These are phyloP conservation scores for Camelus dromedarius DNA, from an alignment of 2,113 vertebrate genomes.

Conservation along the genomic window DNA sequence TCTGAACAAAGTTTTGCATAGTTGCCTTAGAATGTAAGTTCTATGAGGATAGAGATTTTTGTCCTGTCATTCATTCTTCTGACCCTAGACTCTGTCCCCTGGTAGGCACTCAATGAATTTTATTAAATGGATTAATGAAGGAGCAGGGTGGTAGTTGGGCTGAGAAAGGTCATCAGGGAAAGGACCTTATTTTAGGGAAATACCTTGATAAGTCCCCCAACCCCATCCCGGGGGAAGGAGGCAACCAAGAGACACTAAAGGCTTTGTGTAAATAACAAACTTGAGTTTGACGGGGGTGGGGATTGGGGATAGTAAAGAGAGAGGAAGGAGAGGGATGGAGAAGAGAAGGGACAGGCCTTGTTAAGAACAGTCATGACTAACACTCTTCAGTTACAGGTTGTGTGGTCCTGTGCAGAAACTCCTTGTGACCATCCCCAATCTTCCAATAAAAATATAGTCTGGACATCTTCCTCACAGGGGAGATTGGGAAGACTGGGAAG, in stretches of 20 bases:
- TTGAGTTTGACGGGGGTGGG: neutral
- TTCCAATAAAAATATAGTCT: neutral
- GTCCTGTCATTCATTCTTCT: neutral
- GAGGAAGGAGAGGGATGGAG: neutral
- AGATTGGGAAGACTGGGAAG: neutral
- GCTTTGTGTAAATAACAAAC: neutral
- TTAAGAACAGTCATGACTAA: neutral
- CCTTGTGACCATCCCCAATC: neutral
- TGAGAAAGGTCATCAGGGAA: neutral
- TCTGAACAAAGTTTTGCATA: neutral
- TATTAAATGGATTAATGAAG: neutral
- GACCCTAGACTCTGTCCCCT: neutral
- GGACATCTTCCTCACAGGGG: neutral
- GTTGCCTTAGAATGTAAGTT: neutral
- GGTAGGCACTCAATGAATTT: neutral
- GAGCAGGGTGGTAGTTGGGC: neutral
- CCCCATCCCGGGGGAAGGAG: neutral
- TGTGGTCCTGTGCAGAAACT: neutral
- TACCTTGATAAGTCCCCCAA: neutral
- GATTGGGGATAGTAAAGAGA: neutral
- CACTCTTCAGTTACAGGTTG: neutral
- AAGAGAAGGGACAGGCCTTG: neutral
- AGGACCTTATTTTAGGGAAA: neutral
- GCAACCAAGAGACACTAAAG: neutral
- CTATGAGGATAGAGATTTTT: neutral